A percentile compares a stretch with the other conserved stretches of the same genome.
These are phyloP conservation scores for Drosophila paranaensis DNA, from an alignment of 2,888 invertebrate species.

Conservation along the genomic window DNA sequence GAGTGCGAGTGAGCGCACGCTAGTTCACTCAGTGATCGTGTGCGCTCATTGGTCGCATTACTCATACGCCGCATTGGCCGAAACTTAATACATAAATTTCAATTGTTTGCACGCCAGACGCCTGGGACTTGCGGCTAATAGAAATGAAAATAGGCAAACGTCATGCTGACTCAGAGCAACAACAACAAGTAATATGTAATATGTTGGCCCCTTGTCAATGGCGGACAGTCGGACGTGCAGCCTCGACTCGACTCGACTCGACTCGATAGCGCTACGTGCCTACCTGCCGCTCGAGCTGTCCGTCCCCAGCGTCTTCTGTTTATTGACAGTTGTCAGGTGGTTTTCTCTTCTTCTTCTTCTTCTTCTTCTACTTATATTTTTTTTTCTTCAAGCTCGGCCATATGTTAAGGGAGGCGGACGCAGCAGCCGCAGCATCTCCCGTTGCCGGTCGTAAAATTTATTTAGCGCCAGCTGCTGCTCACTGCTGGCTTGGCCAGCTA, in stretches of 20 bases:
- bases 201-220: constrained; percentile 32
- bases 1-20: background rate
- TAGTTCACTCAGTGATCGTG: constrained; percentile 10
- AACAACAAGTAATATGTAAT: constrained; percentile 4
- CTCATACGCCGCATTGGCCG: constrained; percentile 40
- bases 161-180: constrained; percentile 64
- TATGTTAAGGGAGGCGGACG: constrained; percentile 11
- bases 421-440: constrained; percentile 14
- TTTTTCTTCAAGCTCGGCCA: constrained; percentile 45
- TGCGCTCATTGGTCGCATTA: constrained; percentile 15
- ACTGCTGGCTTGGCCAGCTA: background rate
- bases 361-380: background rate
- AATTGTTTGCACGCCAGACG: constrained; percentile 44
- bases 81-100: constrained; percentile 49
- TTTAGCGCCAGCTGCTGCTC: constrained; percentile 51
- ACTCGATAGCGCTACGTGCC: background rate
- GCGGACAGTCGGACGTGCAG: constrained; percentile 11
- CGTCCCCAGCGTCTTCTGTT: constrained; percentile 19
- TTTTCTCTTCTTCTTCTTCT: background rate
- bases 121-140: constrained; percentile 46
- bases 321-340: constrained; percentile 61
- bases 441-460: constrained; percentile 41
- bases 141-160: constrained; percentile 67
- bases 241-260: too few species aligned
- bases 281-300: background rate